Percentiles rank a stretch among this genome's conserved stretches.
phyloP scores from a whole-genome alignment of 2,113 vertebrate genomes.

The Crotalus viridis region DNA sequence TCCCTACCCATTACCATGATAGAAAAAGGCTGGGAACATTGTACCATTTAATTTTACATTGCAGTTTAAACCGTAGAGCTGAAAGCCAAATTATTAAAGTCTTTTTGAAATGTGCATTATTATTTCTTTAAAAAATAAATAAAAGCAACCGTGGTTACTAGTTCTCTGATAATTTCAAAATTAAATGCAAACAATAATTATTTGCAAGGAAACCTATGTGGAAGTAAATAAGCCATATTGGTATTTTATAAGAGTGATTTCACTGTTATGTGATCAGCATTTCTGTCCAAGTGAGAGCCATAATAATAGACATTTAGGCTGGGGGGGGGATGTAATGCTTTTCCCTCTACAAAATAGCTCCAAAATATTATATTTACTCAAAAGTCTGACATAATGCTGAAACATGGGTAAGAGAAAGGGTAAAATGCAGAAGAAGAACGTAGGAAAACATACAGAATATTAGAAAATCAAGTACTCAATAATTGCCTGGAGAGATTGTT shows the following conservation, averaged over 20 bases:
- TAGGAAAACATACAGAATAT: background rate
- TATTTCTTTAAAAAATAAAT: background rate
- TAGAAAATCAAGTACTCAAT: background rate
- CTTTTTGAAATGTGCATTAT: constrained; percentile 25
- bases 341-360: background rate
- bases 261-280: background rate
- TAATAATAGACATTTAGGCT: background rate
- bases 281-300: background rate
- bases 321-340: background rate
- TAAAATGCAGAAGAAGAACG: background rate
- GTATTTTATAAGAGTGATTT: background rate
- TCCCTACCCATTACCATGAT: background rate
- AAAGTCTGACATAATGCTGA: background rate
- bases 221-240: background rate
- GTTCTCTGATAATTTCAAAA: background rate
- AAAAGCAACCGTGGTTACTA: background rate
- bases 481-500: background rate
- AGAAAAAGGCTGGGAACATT: background rate
- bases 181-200: background rate
- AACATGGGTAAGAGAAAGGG: background rate
- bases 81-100: constrained; percentile 52
- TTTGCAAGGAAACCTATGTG: background rate
- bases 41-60: constrained; percentile 28
- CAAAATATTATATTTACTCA: background rate
- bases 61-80: constrained; percentile 40